These are phyloP conservation scores for Monodelphis domestica DNA, from an alignment of 2,797 vertebrate genomes.

Conservation along the genomic window DNA sequence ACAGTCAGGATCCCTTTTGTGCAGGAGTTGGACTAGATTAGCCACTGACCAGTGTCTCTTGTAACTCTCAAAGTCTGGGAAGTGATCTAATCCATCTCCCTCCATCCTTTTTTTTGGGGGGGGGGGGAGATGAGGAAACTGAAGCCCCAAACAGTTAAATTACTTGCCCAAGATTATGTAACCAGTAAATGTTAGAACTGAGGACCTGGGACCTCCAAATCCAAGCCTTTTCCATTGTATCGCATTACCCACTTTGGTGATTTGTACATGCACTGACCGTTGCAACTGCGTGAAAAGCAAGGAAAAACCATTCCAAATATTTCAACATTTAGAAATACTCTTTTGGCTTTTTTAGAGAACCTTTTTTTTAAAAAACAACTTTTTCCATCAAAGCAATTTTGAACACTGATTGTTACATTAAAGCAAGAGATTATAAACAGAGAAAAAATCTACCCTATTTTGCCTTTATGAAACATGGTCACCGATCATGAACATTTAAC, in stretches of 20 bases:
- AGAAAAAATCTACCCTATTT: background rate
- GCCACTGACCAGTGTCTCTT: background rate
- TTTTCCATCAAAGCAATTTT: background rate
- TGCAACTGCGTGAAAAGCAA: background rate
- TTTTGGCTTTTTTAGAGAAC: background rate
- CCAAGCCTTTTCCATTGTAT: background rate
- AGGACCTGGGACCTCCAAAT: background rate
- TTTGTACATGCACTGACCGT: background rate
- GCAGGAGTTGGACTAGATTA: background rate
- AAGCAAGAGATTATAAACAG: background rate
- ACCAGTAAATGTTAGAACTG: background rate
- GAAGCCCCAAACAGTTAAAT: background rate
- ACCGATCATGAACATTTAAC: no score
- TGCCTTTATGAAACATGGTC: background rate
- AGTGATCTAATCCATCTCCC: background rate
- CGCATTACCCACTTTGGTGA: background rate
- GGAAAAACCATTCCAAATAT: background rate
- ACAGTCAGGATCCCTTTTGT: background rate
- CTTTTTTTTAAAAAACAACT: background rate
- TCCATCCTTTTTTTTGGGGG: background rate
- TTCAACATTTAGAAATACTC: background rate
- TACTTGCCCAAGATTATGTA: background rate
- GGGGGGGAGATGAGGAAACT: background rate
- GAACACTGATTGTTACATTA: background rate
- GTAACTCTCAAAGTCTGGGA: background rate